Conservation (phyloP, 2,888 invertebrate species). For the Cheilosia vernalis region DNA sequence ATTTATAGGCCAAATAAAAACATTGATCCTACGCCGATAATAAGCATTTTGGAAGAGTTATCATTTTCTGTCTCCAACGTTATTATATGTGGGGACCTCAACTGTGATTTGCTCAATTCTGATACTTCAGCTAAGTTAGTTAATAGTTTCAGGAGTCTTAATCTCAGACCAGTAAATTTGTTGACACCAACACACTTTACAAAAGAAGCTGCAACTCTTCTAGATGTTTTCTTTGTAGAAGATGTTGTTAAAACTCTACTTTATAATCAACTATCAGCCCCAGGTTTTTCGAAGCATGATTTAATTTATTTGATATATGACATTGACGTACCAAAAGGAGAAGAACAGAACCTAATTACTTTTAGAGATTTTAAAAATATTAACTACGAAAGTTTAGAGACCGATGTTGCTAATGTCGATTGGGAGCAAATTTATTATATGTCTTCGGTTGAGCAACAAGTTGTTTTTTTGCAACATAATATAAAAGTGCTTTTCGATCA, state of each 20-base stretch:
- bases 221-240: conserved; percentile 16
- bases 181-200: conserved; percentile 11
- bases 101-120: background rate
- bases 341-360: background rate
- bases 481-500: no score
- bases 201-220: background rate
- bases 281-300: conserved; percentile 1
- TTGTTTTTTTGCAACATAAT: no score
- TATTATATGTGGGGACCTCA: conserved; percentile 1
- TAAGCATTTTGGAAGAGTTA: background rate
- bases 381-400: background rate
- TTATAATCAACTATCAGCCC: background rate
- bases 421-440: no score
- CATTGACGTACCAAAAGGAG: background rate
- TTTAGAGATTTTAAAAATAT: background rate
- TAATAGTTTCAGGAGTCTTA: conserved; percentile 3
- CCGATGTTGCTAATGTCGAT: background rate
- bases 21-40: background rate
- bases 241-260: background rate
- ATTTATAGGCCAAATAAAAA: conserved; percentile 18
- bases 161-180: background rate
- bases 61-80: background rate
- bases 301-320: background rate
- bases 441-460: no score
- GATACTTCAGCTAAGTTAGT: background rate